Evolutionary conservation across 92 coral and sea anemone species (phyloP).

Genomic region (Metridium senile): DNA sequence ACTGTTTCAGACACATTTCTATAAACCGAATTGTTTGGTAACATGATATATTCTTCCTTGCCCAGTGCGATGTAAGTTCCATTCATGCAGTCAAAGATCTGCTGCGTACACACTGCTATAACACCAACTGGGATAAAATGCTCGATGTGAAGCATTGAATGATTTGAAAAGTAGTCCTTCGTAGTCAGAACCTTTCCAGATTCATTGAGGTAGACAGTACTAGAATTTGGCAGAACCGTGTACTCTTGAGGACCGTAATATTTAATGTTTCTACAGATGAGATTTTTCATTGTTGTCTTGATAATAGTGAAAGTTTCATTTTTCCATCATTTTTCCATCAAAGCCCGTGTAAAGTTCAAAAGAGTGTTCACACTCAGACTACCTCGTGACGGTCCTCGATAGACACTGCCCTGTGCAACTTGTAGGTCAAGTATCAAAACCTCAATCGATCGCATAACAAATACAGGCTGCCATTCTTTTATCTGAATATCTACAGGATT

Average conservation of each 20-base stretch:
- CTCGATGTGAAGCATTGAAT: neutral
- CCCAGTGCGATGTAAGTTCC: conserved; percentile 26
- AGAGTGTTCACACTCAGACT: neutral
- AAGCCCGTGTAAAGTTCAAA: conserved; percentile 15
- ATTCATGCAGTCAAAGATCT: conserved; percentile 18
- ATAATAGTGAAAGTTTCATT: conserved; percentile 28
- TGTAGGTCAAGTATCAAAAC: conserved; percentile 5
- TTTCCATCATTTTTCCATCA: neutral
- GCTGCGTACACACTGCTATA: conserved; percentile 46
- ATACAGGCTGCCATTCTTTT: neutral
- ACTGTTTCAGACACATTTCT: conserved; percentile 30
- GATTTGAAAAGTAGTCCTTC: conserved; percentile 27
- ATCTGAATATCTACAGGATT: neutral
- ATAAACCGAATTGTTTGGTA: conserved; percentile 47
- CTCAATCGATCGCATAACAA: neutral
- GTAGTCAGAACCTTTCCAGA: conserved; percentile 14
- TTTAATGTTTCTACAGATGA: conserved; percentile 3
- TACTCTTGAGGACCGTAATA: conserved; percentile 27
- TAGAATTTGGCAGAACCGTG: conserved; percentile 2
- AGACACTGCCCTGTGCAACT: neutral
- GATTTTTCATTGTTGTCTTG: conserved; percentile 26
- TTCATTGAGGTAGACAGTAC: conserved; percentile 23
- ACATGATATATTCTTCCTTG: conserved; percentile 28
- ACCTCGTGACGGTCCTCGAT: neutral
- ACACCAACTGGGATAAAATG: conserved; percentile 33